Evolutionary conservation across 2,797 vertebrate genomes (phyloP).

Genomic region (Anisognathus igniventris): DNA sequence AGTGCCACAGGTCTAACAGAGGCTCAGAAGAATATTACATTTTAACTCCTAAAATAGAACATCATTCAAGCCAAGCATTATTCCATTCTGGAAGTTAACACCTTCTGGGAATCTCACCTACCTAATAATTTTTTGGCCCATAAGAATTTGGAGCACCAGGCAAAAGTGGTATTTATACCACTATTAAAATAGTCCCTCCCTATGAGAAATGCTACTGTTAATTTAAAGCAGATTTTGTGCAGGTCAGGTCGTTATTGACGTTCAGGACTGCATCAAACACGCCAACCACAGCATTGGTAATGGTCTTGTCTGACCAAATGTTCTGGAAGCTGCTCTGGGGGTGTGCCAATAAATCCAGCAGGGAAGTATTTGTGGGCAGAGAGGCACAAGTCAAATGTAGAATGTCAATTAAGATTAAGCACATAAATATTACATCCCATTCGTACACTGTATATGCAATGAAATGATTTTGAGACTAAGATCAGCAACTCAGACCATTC

Average conservation of each 20-base stretch:
- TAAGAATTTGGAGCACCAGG: neutral
- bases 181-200: neutral
- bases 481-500: neutral
- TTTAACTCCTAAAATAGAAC: neutral
- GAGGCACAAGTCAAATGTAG: neutral
- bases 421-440: neutral
- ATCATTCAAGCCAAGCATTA: neutral
- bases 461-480: neutral
- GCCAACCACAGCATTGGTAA: neutral
- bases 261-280: neutral
- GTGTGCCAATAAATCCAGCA: neutral
- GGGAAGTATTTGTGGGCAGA: neutral
- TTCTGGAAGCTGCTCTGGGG: neutral
- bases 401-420: neutral
- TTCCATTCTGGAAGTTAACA: neutral
- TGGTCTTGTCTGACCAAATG: neutral
- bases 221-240: neutral
- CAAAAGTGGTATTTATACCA: neutral
- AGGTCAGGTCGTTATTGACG: neutral
- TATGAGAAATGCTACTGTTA: neutral
- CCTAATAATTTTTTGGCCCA: neutral
- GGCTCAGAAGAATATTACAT: neutral
- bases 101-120: neutral
- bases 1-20: neutral
- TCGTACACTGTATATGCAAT: neutral